Conservation (phyloP, 2,113 vertebrate species). For the Rana temporaria region DNA sequence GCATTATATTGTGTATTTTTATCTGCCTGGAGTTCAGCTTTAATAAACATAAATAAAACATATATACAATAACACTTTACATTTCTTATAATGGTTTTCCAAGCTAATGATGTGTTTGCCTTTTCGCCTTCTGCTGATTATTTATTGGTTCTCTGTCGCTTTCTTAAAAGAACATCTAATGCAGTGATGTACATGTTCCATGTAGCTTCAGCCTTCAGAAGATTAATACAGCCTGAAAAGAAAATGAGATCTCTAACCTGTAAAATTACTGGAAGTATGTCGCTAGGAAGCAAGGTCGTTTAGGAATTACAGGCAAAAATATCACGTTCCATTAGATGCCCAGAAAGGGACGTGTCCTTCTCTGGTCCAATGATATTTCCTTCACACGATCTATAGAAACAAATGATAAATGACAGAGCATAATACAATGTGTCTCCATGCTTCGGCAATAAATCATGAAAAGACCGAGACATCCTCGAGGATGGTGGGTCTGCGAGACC, state of each 20-base stretch:
- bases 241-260: slow-evolving; percentile 39
- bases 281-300: slow-evolving; percentile 41
- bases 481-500: background rate
- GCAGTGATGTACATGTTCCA: background rate
- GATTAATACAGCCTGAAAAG: slow-evolving; percentile 26
- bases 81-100: too few species aligned
- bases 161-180: too few species aligned
- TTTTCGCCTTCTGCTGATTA: too few species aligned
- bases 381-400: slow-evolving; percentile 39
- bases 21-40: too few species aligned
- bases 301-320: slow-evolving; percentile 47
- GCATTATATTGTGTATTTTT: too few species aligned
- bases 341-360: slow-evolving; percentile 45
- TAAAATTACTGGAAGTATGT: slow-evolving; percentile 39
- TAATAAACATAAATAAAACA: too few species aligned
- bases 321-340: slow-evolving; percentile 48
- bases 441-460: slow-evolving; percentile 46
- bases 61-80: too few species aligned
- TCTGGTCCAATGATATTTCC: slow-evolving; percentile 43
- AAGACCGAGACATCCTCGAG: slow-evolving; percentile 19
- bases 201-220: background rate
- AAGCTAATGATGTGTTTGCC: too few species aligned
- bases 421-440: slow-evolving; percentile 35
- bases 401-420: slow-evolving; percentile 48
- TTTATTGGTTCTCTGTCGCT: too few species aligned